phyloP scores from a whole-genome alignment of 2,888 invertebrate genomes.

The Monoplex corrugatus region DNA sequence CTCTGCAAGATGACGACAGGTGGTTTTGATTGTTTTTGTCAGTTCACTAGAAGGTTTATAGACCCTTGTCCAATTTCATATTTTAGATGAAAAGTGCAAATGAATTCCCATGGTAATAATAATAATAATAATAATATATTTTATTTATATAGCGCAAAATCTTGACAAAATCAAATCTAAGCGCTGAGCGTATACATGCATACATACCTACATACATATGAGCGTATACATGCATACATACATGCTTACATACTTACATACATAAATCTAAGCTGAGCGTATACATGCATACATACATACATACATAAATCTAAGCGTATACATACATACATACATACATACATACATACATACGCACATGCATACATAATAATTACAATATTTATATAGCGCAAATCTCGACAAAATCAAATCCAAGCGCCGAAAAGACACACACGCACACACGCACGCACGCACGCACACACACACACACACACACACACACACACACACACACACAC shows the following conservation, averaged over 20 bases:
- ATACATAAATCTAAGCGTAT: background rate
- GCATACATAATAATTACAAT: background rate
- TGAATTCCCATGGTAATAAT: too few species aligned
- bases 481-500: background rate
- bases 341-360: background rate
- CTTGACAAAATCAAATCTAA: too few species aligned
- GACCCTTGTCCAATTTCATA: too few species aligned
- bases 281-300: background rate
- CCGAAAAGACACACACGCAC: background rate
- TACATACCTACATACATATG: background rate
- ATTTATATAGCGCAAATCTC: background rate
- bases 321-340: background rate
- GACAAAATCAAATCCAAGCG: background rate
- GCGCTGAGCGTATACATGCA: too few species aligned
- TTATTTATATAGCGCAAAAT: too few species aligned
- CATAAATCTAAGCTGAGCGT: too few species aligned
- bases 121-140: too few species aligned
- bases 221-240: background rate
- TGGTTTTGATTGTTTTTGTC: too few species aligned
- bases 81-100: too few species aligned
- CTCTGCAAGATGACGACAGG: too few species aligned
- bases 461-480: slow-evolving; percentile 10
- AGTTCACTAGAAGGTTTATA: too few species aligned
- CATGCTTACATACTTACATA: background rate
- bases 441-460: background rate